Base-by-base conservation (phyloP, 2,113 vertebrate genomes). In the Stigmatopora argus region DNA sequence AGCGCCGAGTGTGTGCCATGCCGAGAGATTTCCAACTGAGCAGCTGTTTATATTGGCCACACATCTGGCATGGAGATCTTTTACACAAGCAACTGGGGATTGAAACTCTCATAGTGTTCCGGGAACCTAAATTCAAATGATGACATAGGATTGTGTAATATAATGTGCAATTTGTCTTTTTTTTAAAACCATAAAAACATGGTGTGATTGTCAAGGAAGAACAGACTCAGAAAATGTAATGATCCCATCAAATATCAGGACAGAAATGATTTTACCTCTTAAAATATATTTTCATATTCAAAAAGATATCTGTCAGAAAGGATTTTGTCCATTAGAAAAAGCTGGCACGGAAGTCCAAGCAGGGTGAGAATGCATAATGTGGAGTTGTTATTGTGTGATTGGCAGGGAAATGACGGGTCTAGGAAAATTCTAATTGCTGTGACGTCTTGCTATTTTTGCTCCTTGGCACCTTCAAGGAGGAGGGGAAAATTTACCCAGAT, bases 371-470 rank as follows among this genome's bases (percentile, higher is more conserved):
- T 48, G 51, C 19, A 23, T 21, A 52, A 52, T 31, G 1, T 26
- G 21, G 19, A 58, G 62, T 9, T n/a, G 35, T 48, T 21, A 6
- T 45, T 9, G 7, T 60, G 75, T 71, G 70, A 79, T 69, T 78
- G 79, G 47, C 70, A 67, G 69, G 44, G 63, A 51, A 78, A 59
- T 74, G 63, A 77, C 73, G 75, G 67, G 72, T 68, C 73, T 66
- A 31, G 49, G 64, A 75, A 78, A 73, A 69, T 35, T 69, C 53
- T 73, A 80, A 84, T 81, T 78, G 71, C 62, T 60, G 65, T 73
- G 62, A 66, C 45, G 71, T 38, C n/a, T 72, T 6, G 45, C 10
- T 67, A 68, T 71, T 77, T 70, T 63, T 65, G 66, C 26, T 49
- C 19, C 17, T 66, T 46, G 79, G 66, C 58, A 73, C 65, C n/a